Evolutionary conservation across 2,113 vertebrate species (phyloP).

Genomic region (Protobothrops flavoviridis): DNA sequence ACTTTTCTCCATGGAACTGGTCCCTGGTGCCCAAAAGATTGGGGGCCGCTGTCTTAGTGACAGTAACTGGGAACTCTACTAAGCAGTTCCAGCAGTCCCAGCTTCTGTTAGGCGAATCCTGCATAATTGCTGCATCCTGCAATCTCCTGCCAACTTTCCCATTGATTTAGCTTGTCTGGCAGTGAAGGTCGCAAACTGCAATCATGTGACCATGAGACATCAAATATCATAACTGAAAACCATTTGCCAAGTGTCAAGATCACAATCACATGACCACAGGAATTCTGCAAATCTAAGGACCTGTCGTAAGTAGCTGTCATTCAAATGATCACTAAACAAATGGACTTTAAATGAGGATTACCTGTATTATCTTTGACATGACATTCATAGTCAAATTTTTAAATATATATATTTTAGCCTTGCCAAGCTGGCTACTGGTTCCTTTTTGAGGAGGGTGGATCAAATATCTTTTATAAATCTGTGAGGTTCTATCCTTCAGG

Average conservation of each 20-base stretch:
- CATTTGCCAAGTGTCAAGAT: no score
- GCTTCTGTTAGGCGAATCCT: neutral
- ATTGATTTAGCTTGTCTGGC: neutral
- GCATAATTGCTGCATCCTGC: neutral
- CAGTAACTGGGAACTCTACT: neutral
- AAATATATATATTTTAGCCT: neutral
- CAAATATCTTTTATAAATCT: neutral
- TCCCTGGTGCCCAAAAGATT: no score
- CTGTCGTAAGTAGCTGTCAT: no score
- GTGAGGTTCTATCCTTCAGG: neutral
- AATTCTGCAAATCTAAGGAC: no score
- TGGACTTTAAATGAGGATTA: no score
- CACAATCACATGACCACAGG: no score
- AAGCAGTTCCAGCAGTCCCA: neutral
- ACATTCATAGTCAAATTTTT: no score
- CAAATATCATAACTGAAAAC: no score
- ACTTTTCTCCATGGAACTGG: no score
- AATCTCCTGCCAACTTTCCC: neutral
- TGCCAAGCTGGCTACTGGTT: neutral
- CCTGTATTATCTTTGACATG: no score
- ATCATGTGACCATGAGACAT: neutral
- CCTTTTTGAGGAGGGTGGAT: neutral
- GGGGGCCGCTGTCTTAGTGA: neutral
- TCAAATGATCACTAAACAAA: no score
- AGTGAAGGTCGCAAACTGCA: neutral